phyloP scores from a whole-genome alignment of 2,113 vertebrate species.

The Callaeas wilsoni region DNA sequence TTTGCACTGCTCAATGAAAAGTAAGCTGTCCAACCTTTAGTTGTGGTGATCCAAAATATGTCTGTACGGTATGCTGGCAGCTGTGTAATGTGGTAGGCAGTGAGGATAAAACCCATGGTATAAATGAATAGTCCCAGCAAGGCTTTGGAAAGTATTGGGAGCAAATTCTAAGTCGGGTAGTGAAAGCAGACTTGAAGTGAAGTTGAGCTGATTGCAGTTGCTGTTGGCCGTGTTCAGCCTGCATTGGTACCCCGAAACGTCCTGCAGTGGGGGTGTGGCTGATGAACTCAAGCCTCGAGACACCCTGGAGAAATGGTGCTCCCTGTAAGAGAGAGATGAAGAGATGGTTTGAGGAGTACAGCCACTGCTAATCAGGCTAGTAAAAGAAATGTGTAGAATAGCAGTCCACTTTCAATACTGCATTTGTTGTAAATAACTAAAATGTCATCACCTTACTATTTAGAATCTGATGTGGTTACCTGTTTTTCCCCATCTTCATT shows the following conservation, averaged over 20 bases:
- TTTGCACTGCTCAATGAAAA: not conserved
- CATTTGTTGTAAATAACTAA: not conserved
- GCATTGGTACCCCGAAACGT: rapidly evolving
- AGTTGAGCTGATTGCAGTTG: not conserved
- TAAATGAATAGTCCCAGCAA: not conserved
- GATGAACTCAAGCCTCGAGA: not conserved
- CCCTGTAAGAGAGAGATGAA: not conserved
- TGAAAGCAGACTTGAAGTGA: not conserved
- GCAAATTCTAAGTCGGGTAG: not conserved
- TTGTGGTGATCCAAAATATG: rapidly evolving
- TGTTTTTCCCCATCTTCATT: not conserved
- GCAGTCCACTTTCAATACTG: not conserved
- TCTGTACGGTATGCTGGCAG: not conserved
- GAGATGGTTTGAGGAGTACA: not conserved
- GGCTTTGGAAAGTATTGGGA: not conserved
- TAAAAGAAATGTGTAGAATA: not conserved
- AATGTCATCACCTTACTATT: not conserved
- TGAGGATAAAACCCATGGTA: not conserved
- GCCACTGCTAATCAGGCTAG: not conserved
- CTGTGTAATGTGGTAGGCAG: not conserved
- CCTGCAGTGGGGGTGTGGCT: not conserved
- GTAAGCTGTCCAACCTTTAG: not conserved
- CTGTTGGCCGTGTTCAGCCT: not conserved
- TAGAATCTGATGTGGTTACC: not conserved
- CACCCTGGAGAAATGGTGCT: not conserved